Evolutionary conservation across 2,797 vertebrate species (phyloP).

Genomic region (Morus bassanus): DNA sequence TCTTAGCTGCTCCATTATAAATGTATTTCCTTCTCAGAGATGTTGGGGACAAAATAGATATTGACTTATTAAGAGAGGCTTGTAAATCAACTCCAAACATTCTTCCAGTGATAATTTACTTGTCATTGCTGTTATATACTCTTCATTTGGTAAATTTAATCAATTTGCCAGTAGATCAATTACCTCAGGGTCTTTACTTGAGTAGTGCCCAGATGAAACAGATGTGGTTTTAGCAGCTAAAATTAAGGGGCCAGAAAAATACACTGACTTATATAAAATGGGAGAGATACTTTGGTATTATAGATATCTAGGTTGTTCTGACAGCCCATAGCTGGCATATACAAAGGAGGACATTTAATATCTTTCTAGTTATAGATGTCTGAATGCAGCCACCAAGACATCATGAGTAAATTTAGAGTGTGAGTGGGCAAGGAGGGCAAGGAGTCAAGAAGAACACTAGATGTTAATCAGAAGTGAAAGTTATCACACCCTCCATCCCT

Average conservation of each 20-base stretch:
- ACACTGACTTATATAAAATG: background rate
- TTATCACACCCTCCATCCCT: background rate
- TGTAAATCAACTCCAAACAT: background rate
- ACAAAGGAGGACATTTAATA: background rate
- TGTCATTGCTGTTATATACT: background rate
- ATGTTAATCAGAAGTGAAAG: background rate
- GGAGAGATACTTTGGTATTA: background rate
- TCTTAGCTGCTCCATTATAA: background rate
- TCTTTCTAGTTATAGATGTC: background rate
- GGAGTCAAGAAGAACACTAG: background rate
- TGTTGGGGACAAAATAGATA: background rate
- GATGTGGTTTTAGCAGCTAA: background rate
- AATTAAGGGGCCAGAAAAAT: background rate
- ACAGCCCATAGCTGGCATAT: background rate
- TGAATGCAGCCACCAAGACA: background rate
- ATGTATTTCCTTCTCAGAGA: background rate
- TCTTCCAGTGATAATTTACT: background rate
- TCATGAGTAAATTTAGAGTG: background rate
- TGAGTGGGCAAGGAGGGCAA: background rate
- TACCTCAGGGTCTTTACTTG: background rate
- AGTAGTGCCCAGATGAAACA: background rate
- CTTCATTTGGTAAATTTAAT: background rate
- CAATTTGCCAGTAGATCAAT: background rate
- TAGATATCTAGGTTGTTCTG: background rate
- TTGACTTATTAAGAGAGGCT: background rate